Percentiles rank a stretch among this genome's conserved stretches.
phyloP scores from a whole-genome alignment of 2,888 invertebrate genomes.

The Cabera pusaria region DNA sequence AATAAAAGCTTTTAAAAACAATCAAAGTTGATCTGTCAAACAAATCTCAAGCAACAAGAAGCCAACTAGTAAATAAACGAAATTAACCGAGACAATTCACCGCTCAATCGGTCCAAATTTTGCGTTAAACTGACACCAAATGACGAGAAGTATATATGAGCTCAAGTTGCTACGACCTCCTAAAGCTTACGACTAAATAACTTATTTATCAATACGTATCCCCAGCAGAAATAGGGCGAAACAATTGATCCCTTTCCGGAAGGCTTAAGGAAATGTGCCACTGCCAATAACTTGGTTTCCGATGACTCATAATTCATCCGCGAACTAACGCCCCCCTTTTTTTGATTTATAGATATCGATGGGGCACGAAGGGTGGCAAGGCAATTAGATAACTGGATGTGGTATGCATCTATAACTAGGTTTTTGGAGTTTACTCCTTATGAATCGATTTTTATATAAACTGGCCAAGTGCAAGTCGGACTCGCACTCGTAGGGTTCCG shows the following conservation, averaged over 20 bases:
- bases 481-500: too few species aligned
- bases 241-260: constrained; percentile 20
- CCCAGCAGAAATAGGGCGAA: constrained; percentile 18
- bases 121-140: constrained; percentile 5
- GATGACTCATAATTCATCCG: constrained; percentile 31
- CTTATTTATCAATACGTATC: constrained; percentile 13
- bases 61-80: too few species aligned
- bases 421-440: too few species aligned
- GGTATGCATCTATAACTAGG: constrained; percentile 1
- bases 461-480: too few species aligned
- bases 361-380: constrained; percentile 5
- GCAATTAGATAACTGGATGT: not conserved
- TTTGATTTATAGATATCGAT: constrained; percentile 33
- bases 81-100: not conserved
- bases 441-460: too few species aligned
- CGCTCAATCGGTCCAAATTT: constrained; percentile 10
- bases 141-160: too few species aligned
- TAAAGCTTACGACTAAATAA: not conserved
- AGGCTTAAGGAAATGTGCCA: constrained; percentile 29
- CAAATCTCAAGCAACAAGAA: too few species aligned
- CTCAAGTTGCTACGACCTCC: too few species aligned
- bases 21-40: too few species aligned
- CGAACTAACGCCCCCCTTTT: constrained; percentile 23
- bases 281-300: constrained; percentile 30
- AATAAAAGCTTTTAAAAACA: too few species aligned